Percentiles rank a stretch among this genome's conserved stretches.
These are phyloP conservation scores for Spodoptera frugiperda DNA, from an alignment of 1,140 invertebrate species.

Conservation along the genomic window DNA sequence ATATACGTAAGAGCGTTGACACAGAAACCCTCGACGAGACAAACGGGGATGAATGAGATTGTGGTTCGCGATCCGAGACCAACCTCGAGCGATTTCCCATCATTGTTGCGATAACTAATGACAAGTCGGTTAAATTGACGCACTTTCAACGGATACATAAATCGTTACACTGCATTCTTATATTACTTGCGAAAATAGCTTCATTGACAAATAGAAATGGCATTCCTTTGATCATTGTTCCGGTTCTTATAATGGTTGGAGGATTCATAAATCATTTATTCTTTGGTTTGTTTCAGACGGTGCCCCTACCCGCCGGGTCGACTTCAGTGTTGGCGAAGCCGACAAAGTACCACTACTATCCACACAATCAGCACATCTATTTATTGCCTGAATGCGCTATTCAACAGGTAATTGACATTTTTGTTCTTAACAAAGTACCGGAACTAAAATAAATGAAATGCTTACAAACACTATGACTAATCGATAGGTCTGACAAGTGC, in stretches of 20 bases:
- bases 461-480: slow-evolving; percentile 22
- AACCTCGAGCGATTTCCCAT: slow-evolving; percentile 63
- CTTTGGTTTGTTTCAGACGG: slow-evolving; percentile 89
- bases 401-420: slow-evolving; percentile 90
- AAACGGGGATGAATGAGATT: slow-evolving; percentile 59
- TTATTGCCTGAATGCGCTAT: slow-evolving; percentile 96
- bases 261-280: slow-evolving; percentile 51
- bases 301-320: slow-evolving; percentile 90
- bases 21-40: slow-evolving; percentile 55
- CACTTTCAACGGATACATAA: slow-evolving; percentile 59
- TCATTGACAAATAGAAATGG: slow-evolving; percentile 39
- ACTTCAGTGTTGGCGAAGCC: slow-evolving; percentile 91
- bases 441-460: slow-evolving; percentile 20
- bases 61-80: slow-evolving; percentile 53
- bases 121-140: slow-evolving; percentile 59
- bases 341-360: slow-evolving; percentile 97
- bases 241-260: slow-evolving; percentile 22
- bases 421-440: slow-evolving; percentile 39
- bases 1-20: slow-evolving; percentile 50
- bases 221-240: slow-evolving; percentile 36
- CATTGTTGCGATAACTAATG: slow-evolving; percentile 68
- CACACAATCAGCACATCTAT: slow-evolving; percentile 97
- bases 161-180: slow-evolving; percentile 58
- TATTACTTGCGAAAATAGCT: slow-evolving; percentile 53
- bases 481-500: background rate